Percentiles rank a stretch among this genome's conserved stretches.
These are phyloP conservation scores for Cyrtodaria siliqua DNA, from an alignment of 2,888 invertebrate genomes.

Conservation along the genomic window DNA sequence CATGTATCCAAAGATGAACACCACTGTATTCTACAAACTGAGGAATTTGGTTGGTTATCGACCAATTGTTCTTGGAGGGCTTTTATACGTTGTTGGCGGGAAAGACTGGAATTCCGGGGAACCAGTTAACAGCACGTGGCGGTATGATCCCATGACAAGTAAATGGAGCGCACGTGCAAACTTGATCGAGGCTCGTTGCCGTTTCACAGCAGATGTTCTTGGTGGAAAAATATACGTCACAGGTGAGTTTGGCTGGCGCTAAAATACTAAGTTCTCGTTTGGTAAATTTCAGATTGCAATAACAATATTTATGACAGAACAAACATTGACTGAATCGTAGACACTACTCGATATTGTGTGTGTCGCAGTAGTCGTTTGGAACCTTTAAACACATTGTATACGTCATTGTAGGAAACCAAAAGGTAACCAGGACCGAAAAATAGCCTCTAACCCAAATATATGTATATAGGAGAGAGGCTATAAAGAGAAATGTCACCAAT, in stretches of 20 bases:
- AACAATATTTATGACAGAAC: no score
- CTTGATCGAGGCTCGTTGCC: slow-evolving; percentile 70
- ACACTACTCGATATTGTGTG: no score
- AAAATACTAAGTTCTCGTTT: no score
- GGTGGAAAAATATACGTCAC: slow-evolving; percentile 77
- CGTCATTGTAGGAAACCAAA: no score
- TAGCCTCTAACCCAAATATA: no score
- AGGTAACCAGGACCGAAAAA: no score
- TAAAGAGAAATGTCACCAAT: no score
- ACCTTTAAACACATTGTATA: no score
- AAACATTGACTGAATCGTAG: slow-evolving; percentile 5
- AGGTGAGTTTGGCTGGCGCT: slow-evolving; percentile 63
- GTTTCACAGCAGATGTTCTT: slow-evolving; percentile 76
- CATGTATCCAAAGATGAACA: slow-evolving; percentile 77
- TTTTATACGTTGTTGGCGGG: slow-evolving; percentile 78
- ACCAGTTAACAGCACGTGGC: slow-evolving; percentile 65
- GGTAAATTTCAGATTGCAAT: no score
- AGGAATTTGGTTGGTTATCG: slow-evolving; percentile 75
- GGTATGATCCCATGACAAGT: slow-evolving; percentile 75
- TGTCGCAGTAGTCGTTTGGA: no score
- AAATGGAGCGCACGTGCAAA: slow-evolving; percentile 68
- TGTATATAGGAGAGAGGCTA: no score
- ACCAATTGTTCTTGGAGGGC: slow-evolving; percentile 71
- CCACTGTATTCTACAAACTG: slow-evolving; percentile 66
- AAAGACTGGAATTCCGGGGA: slow-evolving; percentile 76